Conservation (phyloP, 2,113 vertebrate species). For the Psophia crepitans region DNA sequence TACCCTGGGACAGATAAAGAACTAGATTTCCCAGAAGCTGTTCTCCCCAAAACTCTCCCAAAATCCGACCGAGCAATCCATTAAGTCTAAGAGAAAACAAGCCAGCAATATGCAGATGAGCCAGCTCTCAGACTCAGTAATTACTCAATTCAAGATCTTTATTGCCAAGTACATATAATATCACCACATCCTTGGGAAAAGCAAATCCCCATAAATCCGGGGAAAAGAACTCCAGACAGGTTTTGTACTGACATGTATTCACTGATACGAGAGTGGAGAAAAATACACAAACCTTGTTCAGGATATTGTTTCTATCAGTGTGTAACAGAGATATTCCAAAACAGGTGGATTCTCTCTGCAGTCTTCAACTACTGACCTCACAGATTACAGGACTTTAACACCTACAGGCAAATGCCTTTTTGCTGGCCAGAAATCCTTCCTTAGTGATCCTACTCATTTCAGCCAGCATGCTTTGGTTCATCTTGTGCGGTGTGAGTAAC, state of each 20-base stretch:
- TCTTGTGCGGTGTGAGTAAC: not conserved
- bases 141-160: not conserved
- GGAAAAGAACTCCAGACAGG: not conserved
- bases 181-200: not conserved
- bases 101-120: not conserved
- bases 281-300: not conserved
- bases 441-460: not conserved
- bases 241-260: not conserved
- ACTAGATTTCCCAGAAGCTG: constrained; percentile 22
- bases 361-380: not conserved
- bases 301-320: not conserved
- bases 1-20: not conserved
- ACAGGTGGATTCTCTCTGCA: not conserved
- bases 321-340: not conserved
- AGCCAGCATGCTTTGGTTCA: not conserved
- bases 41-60: not conserved
- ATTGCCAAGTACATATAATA: not conserved
- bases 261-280: not conserved
- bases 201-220: not conserved
- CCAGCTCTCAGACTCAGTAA: not conserved
- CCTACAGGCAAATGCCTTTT: not conserved
- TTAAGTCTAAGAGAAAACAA: not conserved
- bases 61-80: not conserved
- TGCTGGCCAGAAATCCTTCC: not conserved
- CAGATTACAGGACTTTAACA: not conserved